A percentile compares a stretch with the other conserved stretches of the same genome.
Evolutionary conservation across 2,797 vertebrate species (phyloP).

Genomic region (Delichon dasypus): DNA sequence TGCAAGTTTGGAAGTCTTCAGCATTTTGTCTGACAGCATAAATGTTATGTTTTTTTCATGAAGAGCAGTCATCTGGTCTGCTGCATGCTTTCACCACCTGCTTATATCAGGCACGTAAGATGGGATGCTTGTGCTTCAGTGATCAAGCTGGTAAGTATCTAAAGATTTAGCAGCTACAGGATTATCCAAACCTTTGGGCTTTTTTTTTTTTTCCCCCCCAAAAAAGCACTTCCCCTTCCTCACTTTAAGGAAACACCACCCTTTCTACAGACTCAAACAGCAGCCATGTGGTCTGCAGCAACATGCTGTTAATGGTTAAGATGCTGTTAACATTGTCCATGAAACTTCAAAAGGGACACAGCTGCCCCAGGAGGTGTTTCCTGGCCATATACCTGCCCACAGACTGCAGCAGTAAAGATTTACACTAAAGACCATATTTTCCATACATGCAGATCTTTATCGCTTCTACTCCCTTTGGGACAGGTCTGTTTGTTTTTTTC

Average conservation of each 20-base stretch:
- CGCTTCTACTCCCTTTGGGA: neutral
- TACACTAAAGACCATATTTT: neutral
- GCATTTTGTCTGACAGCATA: conserved; percentile 43
- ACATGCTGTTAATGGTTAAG: neutral
- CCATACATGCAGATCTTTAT: neutral
- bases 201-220: neutral
- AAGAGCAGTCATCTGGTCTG: conserved; percentile 33
- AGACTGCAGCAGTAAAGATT: neutral
- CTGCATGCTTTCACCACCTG: conserved; percentile 27
- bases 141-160: neutral
- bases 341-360: neutral
- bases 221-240: neutral
- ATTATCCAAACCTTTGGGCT: neutral
- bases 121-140: neutral
- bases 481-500: neutral
- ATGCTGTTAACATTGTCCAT: neutral
- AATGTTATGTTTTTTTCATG: conserved; percentile 54
- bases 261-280: neutral
- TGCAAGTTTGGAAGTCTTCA: conserved; percentile 46
- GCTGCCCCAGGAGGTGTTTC: neutral
- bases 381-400: neutral
- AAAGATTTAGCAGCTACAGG: neutral
- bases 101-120: neutral
- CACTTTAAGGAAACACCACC: neutral
- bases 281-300: neutral